phyloP scores from a whole-genome alignment of 2,113 vertebrate genomes.

The Enhydra lutris region DNA sequence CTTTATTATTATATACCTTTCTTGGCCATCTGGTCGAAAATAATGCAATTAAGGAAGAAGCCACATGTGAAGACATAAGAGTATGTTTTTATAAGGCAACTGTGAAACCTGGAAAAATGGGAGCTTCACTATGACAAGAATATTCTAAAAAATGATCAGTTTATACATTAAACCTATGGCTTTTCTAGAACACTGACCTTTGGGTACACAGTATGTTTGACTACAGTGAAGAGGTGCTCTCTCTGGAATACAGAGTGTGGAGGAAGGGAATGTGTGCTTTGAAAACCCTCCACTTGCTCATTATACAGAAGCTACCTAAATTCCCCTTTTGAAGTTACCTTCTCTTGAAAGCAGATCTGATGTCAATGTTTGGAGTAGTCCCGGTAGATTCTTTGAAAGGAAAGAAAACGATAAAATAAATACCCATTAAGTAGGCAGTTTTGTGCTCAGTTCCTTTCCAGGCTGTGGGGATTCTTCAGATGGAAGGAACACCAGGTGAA shows the following conservation, averaged over 20 bases:
- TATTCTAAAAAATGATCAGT: neutral
- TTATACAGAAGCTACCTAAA: neutral
- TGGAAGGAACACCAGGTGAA: neutral
- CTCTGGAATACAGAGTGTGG: neutral
- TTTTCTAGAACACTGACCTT: neutral
- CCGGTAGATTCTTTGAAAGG: slow-evolving; percentile 89
- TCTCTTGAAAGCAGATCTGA: slow-evolving; percentile 99
- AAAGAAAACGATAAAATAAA: slow-evolving; percentile 46
- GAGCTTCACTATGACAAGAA: neutral
- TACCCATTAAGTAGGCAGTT: neutral
- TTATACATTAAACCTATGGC: neutral
- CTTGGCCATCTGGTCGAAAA: neutral
- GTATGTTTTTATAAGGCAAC: neutral
- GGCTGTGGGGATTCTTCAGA: neutral
- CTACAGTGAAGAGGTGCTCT: neutral
- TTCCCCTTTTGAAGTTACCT: slow-evolving; percentile 87
- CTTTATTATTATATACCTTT: neutral
- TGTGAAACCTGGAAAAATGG: neutral
- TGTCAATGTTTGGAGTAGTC: slow-evolving; percentile 91
- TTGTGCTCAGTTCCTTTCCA: neutral
- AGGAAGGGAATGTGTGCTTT: neutral
- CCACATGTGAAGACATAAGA: neutral
- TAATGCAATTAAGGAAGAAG: neutral
- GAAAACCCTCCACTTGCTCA: neutral
- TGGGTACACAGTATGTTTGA: neutral